Base-by-base conservation (phyloP, 1,140 invertebrate species). In the Caenorhabditis remanei region DNA sequence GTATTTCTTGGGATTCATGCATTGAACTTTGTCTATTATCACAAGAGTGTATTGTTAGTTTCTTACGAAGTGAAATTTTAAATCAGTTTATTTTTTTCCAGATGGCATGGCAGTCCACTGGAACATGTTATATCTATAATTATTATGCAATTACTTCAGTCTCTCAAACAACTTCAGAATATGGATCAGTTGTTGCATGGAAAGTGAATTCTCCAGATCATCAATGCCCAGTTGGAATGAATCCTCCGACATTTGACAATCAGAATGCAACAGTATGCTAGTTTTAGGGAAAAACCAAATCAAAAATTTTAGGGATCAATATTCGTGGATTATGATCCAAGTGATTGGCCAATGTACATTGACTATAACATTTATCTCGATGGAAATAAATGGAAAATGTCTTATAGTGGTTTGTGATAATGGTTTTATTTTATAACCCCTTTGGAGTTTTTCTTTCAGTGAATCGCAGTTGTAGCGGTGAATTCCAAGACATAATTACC, bases 231-330 rank as follows among this genome's bases (percentile, higher is more conserved):
- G 14, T n/a, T 46, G 67, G 67, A 16, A 19, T n/a, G 4, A 43
- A 71, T 71, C 21, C 43, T n/a, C 67, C 67, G 24, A 71, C 67
- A 19, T 71, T 71, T 46, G 19, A 71, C 19, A 71, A 71, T 48
- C 67, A 48, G 41, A 71, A 71, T 71, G 40, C 67, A n/a, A 71
- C 43, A 41, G 67, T 71, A 65, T 65, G 50, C 16, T 11, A 53
- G 9, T 53, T 53, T 11, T 9, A 61, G 19, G n/a, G n/a, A 61
- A 61, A 61, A 21, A n/a, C 13, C 14, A 21, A n/a, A 61, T 61
- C 32, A 32, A 32, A 32, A 32, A 32, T 65, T 71, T 71, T 13
- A 71, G 67, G 67, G 67, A 19, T 16, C 1, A 5, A 14, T 46
- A 8, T 71, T 46, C 46, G 41, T 71, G 14, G 41, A 43, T 19